Conservation (phyloP, 92 coral and sea anemone species). For the Micromussa lordhowensis region DNA sequence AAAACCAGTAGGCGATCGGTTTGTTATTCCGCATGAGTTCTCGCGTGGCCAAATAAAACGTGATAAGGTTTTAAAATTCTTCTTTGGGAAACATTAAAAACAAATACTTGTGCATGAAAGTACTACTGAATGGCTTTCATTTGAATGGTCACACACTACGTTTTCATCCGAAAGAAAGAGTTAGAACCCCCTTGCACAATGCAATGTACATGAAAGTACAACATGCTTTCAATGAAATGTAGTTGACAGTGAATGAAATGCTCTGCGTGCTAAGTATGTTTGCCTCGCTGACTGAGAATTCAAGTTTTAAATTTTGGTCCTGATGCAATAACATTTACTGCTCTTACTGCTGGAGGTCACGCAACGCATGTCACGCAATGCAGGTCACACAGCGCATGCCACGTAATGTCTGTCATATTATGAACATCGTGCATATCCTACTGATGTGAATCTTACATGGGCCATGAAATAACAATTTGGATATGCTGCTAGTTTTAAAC, state of each 20-base stretch:
- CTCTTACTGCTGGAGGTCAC: not conserved
- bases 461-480: not conserved
- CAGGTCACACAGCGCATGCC: not conserved
- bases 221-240: not conserved
- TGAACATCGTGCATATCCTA: not conserved
- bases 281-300: not conserved
- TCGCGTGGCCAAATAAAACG: not conserved
- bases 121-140: not conserved
- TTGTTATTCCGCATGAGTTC: not conserved
- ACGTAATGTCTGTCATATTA: not conserved
- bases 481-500: not conserved
- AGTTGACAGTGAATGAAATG: no score
- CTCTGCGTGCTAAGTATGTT: no score
- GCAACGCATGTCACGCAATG: not conserved
- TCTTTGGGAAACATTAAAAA: not conserved
- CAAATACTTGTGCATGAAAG: not conserved
- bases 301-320: not conserved
- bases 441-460: not conserved
- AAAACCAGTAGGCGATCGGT: not conserved
- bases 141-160: not conserved
- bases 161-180: no score
- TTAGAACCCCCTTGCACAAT: no score
- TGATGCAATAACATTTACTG: not conserved
- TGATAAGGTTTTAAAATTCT: not conserved
- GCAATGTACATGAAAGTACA: no score